Evolutionary conservation across 2,888 invertebrate species (phyloP), one percentile per base, ranked within the genome.

Genomic region (Arrhopalites spinosus): DNA sequence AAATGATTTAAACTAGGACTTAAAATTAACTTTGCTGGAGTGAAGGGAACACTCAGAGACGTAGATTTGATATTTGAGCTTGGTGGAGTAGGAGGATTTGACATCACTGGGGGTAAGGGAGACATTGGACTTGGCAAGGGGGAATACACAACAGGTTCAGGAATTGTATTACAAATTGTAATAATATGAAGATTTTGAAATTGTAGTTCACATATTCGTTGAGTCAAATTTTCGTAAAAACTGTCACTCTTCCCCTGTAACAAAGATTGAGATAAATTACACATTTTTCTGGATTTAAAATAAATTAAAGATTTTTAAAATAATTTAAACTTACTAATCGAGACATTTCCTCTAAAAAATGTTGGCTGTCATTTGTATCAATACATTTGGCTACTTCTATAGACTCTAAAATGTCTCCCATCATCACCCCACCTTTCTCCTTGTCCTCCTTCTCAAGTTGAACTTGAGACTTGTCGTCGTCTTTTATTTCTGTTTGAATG

Each of bases 121-220:
- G 77, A 76, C n/a, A 78, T 77, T n/a, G 82, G 82, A 50, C 79
- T 79, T 27, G 81, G 79, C 50, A 81, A 64, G 8, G 82, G 81
- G 30, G 80, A 78, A 27, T 59, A 76, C 17, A 76, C 72, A 68
- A 80, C 74, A 1, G 80, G 81, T 45, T 82, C 82, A 25, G 80
- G 81, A 13, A 79, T 77, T 13, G 82, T 82, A 23, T 79, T 81
- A 69, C 82, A 82, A 0, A 79, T 78, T 47, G 77, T 81, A 17
- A 82, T 79, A 66, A 81, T 81, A 11, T 76, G 63, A 17, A 82
- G 30, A 76, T 82, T 82, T 73, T 82, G 82, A 75, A 82, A 82
- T 73, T 82, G 82, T 20, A 82, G 74, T 69, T 81, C 80, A 66
- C 82, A 82, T 36, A 82, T 82, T 27, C 82, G 36, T 47, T 82